Conservation (phyloP, 1,140 invertebrate genomes). For the Papilio xuthus region DNA sequence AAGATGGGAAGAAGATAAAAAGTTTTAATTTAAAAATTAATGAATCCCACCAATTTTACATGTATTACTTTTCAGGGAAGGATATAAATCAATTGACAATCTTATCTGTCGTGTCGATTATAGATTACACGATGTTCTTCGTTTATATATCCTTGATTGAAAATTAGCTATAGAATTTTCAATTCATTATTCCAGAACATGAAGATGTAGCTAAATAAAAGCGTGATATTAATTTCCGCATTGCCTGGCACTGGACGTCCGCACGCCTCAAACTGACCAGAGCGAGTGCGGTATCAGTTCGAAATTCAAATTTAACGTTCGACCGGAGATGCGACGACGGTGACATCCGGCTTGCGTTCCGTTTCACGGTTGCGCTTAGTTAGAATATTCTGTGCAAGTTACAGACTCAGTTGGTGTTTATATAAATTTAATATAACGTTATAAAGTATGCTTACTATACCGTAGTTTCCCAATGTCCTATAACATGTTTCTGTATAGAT, state of each 20-base stretch:
- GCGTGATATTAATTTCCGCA: constrained; percentile 48
- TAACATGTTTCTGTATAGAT: too few relatives aligned
- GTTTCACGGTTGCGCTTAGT: constrained; percentile 26
- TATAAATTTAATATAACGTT: not conserved
- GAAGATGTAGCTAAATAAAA: constrained; percentile 22
- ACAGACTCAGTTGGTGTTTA: not conserved
- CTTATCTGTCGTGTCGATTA: too few relatives aligned
- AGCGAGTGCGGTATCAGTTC: constrained; percentile 55
- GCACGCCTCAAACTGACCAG: constrained; percentile 46
- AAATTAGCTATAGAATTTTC: too few relatives aligned
- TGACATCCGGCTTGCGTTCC: constrained; percentile 47
- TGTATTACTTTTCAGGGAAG: too few relatives aligned
- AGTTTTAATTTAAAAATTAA: too few relatives aligned
- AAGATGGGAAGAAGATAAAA: too few relatives aligned
- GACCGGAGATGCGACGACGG: constrained; percentile 61
- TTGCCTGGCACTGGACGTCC: constrained; percentile 42
- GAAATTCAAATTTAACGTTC: constrained; percentile 67
- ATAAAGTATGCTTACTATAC: not conserved
- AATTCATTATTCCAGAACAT: not conserved
- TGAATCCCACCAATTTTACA: too few relatives aligned
- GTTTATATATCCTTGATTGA: too few relatives aligned
- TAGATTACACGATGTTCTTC: too few relatives aligned
- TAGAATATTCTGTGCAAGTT: constrained; percentile 31
- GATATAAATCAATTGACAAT: too few relatives aligned
- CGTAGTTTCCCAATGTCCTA: not conserved